Evolutionary conservation across 2,113 vertebrate species (phyloP).

Genomic region (Pseudopipra pipra): DNA sequence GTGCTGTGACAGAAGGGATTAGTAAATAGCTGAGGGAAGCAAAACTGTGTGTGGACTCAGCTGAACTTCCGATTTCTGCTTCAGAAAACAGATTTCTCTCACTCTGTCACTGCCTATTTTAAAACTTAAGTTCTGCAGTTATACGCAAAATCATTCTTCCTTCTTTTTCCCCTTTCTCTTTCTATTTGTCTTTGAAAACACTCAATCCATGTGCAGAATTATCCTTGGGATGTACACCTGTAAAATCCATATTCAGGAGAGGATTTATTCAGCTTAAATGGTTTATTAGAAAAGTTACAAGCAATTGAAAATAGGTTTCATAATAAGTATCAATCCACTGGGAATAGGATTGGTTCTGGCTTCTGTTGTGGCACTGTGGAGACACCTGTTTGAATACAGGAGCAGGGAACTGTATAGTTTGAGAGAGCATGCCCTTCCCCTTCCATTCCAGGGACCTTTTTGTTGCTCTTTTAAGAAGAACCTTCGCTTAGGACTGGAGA

Average conservation of each 20-base stretch:
- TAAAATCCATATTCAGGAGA: not conserved
- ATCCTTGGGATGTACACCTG: not conserved
- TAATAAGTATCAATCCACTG: not conserved
- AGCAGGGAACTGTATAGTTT: not conserved
- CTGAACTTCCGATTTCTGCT: constrained; percentile 10
- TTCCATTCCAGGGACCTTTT: not conserved
- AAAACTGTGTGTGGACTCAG: not conserved
- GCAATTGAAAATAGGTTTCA: not conserved
- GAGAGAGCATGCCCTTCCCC: not conserved
- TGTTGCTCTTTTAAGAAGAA: not conserved
- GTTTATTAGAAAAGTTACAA: not conserved
- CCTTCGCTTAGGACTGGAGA: not conserved
- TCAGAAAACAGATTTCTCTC: not conserved
- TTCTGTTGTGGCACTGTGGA: not conserved
- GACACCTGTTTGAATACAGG: not conserved
- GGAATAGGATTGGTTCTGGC: not conserved
- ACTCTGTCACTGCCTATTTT: not conserved
- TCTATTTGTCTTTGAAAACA: not conserved
- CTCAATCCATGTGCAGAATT: not conserved
- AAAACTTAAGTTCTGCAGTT: not conserved
- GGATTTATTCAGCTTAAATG: not conserved
- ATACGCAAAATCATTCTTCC: not conserved
- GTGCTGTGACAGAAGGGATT: not conserved
- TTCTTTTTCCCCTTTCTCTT: not conserved
- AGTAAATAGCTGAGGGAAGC: not conserved